phyloP scores from a whole-genome alignment of 2,888 invertebrate species.

The Limenitis arthemis region DNA sequence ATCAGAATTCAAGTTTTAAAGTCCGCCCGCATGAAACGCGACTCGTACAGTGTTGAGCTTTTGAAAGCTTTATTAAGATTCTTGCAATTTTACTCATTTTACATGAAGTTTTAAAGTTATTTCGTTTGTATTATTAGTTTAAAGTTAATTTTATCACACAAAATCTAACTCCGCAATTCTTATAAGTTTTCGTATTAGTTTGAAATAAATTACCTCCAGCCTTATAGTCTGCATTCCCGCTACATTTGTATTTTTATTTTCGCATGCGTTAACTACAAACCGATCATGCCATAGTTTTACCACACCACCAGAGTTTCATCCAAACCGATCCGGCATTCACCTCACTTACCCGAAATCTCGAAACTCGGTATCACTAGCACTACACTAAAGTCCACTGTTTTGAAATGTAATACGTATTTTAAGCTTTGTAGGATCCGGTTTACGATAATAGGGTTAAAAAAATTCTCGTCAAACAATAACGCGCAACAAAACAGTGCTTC shows the following conservation, averaged over 20 bases:
- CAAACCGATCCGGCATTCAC: conserved; percentile 52
- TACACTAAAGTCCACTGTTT: conserved; percentile 29
- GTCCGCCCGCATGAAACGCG: too few species aligned
- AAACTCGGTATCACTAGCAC: conserved; percentile 30
- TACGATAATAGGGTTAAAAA: conserved; percentile 39
- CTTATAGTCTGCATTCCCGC: conserved; percentile 33
- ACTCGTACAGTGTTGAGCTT: too few species aligned
- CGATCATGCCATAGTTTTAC: conserved; percentile 52
- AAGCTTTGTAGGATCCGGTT: conserved; percentile 27
- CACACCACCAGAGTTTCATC: conserved; percentile 59
- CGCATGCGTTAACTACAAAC: conserved; percentile 48
- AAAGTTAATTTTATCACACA: too few species aligned
- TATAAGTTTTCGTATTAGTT: conserved; percentile 5
- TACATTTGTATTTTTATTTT: conserved; percentile 26
- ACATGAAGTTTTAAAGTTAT: too few species aligned
- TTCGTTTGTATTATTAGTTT: too few species aligned
- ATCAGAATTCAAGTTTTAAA: too few species aligned
- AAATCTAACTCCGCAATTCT: background rate
- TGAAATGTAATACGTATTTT: conserved; percentile 20
- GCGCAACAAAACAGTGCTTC: conserved; percentile 66
- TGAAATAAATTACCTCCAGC: conserved; percentile 29
- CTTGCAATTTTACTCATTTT: too few species aligned
- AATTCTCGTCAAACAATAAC: conserved; percentile 61
- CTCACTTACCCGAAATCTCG: conserved; percentile 58
- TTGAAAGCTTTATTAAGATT: too few species aligned